Conservation (phyloP, 2,113 vertebrate genomes). For the Callipepla squamata region DNA sequence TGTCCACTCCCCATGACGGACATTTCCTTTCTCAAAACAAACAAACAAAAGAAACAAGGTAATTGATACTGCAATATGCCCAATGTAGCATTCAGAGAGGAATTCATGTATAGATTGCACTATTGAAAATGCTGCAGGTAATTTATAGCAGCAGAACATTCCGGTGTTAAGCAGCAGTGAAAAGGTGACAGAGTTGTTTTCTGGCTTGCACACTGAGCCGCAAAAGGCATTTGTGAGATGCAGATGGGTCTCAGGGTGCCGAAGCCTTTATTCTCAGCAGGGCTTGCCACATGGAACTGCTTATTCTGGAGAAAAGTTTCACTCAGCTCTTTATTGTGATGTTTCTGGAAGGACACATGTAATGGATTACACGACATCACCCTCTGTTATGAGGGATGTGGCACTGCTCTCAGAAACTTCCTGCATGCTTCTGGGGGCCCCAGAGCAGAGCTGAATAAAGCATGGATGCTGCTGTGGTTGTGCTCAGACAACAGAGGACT, state of each 20-base stretch:
- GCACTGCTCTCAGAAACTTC: neutral
- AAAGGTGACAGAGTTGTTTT: neutral
- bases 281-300: neutral
- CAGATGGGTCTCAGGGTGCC: neutral
- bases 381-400: neutral
- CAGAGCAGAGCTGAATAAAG: neutral
- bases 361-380: neutral
- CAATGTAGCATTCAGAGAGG: neutral
- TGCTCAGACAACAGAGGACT: neutral
- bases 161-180: fast-evolving
- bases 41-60: neutral
- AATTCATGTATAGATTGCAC: neutral
- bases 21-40: neutral
- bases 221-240: neutral
- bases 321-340: neutral
- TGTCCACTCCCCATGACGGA: neutral
- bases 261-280: neutral
- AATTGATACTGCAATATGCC: neutral
- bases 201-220: neutral
- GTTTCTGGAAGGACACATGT: neutral
- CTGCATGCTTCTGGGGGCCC: neutral
- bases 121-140: neutral
- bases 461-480: neutral
- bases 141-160: neutral
- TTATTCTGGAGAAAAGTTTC: constrained; percentile 2